Evolutionary conservation across 2,797 vertebrate genomes (phyloP), one percentile per base, ranked within the genome.

Genomic region (Benthosema pterotum): DNA sequence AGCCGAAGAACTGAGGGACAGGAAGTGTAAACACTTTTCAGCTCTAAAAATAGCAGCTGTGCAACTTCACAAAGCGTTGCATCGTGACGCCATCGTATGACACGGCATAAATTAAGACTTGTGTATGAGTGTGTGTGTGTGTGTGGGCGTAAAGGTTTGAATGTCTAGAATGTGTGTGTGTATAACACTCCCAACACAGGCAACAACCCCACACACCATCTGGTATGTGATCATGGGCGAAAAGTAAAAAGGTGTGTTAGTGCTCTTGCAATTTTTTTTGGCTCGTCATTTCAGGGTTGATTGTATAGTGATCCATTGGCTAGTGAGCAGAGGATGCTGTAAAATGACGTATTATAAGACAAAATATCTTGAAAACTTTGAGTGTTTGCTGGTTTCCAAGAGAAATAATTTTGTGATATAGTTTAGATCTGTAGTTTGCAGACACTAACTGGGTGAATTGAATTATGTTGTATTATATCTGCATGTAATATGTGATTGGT

Each of bases 401-500:
- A 90, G 86, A 91, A 38, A 92, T 89, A 60, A 79, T 89, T 91
- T 93, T 91, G 91, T 93, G 93, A 90, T 91, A 89, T 93, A 93
- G 91, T 90, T 91, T 94, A 94, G 92, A 91, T 75, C 69, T 87
- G 89, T 94, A 94, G 93, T 91, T 93, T 89, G 83, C 92, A 92
- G 89, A 91, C 90, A 92, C 91, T 90, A 92, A 92, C 87, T 87
- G 89, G 89, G 88, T 93, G 90, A 92, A 87, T 88, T 90, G 91
- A 38, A 91, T 90, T 91, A 85, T 91, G 91, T 92, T 94, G 92
- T 93, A 92, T 87, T 94, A 93, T 93, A 94, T 91, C 89, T 93
- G 93, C 93, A 94, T 94, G 93, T 94, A 88, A 91, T 87, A 84
- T 72, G 93, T 94, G 91, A 90, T 94, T 93, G 88, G 92, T 94